Evolutionary conservation across 2,113 vertebrate genomes (phyloP), one percentile per base, ranked within the genome.

Genomic region (Morphnarchus princeps): DNA sequence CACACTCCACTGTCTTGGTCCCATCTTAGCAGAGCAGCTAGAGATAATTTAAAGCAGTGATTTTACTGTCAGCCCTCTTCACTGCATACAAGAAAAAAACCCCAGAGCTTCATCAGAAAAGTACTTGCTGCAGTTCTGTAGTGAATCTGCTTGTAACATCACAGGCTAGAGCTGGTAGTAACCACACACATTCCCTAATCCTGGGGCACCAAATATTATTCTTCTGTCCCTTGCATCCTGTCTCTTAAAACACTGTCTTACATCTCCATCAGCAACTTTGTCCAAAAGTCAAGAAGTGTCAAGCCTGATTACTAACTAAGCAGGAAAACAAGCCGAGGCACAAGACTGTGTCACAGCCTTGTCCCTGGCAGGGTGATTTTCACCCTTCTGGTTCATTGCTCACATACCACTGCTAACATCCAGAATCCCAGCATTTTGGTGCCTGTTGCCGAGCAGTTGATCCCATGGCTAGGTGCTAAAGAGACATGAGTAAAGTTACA

Each of bases 371-470:
- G 45, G n/a, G 58, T 1, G 25, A 40, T 9, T 15, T 7, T 25
- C 78, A 40, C 28, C 57, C 42, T 45, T 14, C 26, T 28, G 47
- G 19, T 25, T 25, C 36, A 16, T 2, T 32, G 73, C 40, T 55
- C 58, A 16, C 67, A 16, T 2, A 11, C 29, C 29, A 19, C 59
- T 34, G n/a, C 19, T 19, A 36, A 21, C 50, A 63, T 7, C 55
- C 62, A 45, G 40, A 24, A 49, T 10, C 43, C n/a, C 47, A 11
- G 54, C 63, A 25, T 11, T n/a, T 22, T 20, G 36, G 40, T 31
- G 62, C 54, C 55, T 47, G 55, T 5, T 22, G 42, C 62, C 1
- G 0, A 28, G 47, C 0, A 12, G 47, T 3, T 0, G 1, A 82
- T 24, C 42, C 55, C 21, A 42, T 5, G 25, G 71, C 70, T 31